Evolutionary conservation across 2,888 invertebrate species (phyloP).

Genomic region (Phalera bucephala): DNA sequence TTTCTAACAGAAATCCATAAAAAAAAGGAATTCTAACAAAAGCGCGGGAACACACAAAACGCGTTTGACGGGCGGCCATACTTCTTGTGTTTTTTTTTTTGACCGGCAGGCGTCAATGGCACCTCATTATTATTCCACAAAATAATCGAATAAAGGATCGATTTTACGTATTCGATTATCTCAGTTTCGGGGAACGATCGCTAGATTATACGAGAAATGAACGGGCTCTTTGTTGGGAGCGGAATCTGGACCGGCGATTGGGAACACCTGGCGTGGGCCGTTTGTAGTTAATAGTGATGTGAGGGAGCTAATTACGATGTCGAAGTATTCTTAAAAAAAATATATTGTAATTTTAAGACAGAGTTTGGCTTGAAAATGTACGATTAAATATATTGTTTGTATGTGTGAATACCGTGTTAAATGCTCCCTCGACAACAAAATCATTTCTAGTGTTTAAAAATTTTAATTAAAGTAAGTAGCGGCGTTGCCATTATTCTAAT

Average conservation of each 20-base stretch:
- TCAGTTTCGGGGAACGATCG: conserved; percentile 58
- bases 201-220: conserved; percentile 48
- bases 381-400: too few species aligned
- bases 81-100: conserved; percentile 31
- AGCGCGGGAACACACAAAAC: conserved; percentile 33
- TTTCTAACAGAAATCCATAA: conserved; percentile 33
- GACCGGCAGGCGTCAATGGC: conserved; percentile 53
- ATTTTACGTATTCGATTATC: conserved; percentile 59
- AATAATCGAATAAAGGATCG: conserved; percentile 61
- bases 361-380: too few species aligned
- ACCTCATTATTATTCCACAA: conserved; percentile 69
- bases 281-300: conserved; percentile 41
- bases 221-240: conserved; percentile 50
- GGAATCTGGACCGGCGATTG: conserved; percentile 46
- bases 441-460: too few species aligned
- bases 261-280: conserved; percentile 56
- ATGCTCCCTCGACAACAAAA: too few species aligned
- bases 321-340: conserved; percentile 20
- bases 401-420: too few species aligned
- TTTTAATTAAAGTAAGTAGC: too few species aligned
- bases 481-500: too few species aligned
- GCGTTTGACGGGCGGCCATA: conserved; percentile 45
- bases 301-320: too few species aligned
- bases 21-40: conserved; percentile 26
- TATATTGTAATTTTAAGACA: too few species aligned